phyloP scores from a whole-genome alignment of 2,888 invertebrate species.

The Macroteleia sp. region DNA sequence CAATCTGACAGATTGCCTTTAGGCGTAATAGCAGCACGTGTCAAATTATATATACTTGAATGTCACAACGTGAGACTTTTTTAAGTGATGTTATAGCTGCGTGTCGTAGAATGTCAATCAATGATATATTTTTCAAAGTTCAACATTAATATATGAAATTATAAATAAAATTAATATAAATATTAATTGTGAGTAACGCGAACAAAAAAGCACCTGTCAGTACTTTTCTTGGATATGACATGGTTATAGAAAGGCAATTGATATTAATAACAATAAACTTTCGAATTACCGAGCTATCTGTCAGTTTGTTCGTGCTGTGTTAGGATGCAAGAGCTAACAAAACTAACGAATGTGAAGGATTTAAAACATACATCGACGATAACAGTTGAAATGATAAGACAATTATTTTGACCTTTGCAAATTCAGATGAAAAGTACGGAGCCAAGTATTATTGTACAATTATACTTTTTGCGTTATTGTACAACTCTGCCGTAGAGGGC shows the following conservation, averaged over 20 bases:
- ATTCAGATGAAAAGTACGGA: slow-evolving; percentile 48
- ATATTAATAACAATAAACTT: slow-evolving; percentile 3
- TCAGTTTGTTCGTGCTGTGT: slow-evolving; percentile 64
- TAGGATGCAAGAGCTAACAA: slow-evolving; percentile 18
- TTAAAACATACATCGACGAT: slow-evolving; percentile 40
- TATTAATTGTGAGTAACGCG: slow-evolving; percentile 32
- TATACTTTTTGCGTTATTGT: slow-evolving; percentile 76
- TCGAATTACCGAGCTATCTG: slow-evolving; percentile 44
- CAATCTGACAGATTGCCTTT: slow-evolving; percentile 63
- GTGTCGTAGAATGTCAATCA: slow-evolving; percentile 62
- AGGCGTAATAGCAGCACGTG: slow-evolving; percentile 57
- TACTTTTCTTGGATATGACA: slow-evolving; percentile 44
- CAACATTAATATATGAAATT: slow-evolving; percentile 52
- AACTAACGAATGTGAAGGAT: slow-evolving; percentile 9
- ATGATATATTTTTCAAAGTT: slow-evolving; percentile 63
- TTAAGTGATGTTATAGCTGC: slow-evolving; percentile 59
- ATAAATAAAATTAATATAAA: slow-evolving; percentile 39
- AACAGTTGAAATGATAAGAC: slow-evolving; percentile 1
- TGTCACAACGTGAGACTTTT: slow-evolving; percentile 59
- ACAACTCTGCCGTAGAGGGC: slow-evolving; percentile 53
- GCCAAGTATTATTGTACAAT: slow-evolving; percentile 75
- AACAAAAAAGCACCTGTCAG: slow-evolving; percentile 50
- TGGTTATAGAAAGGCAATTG: background rate
- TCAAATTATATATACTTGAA: slow-evolving; percentile 56
- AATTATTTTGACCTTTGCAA: slow-evolving; percentile 49